Evolutionary conservation across 2,113 vertebrate species (phyloP), one percentile per base, ranked within the genome.

Genomic region (Spizaetus ornatus): DNA sequence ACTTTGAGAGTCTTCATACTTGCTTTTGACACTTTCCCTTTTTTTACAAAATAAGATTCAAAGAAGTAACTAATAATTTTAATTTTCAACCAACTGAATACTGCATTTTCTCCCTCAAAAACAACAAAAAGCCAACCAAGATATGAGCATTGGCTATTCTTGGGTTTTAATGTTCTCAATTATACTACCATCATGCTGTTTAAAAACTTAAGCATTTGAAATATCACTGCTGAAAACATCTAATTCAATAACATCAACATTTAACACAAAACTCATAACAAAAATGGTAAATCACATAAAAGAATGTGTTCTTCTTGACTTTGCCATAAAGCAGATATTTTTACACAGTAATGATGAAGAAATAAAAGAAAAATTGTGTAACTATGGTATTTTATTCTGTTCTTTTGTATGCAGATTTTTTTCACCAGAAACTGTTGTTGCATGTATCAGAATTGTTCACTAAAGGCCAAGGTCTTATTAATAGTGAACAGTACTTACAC

Each of bases 61-160:
- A 84, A 78, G 26, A 34, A 36, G 0, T 67, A 74, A 47, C 3
- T 20, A 48, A n/a, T n/a, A 63, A 56, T 42, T 63, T 72, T 55
- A 18, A 27, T 61, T 63, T 69, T 61, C 20, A 47, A 42, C 13
- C 16, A 42, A 36, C 0, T 3, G 9, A 87, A 82, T 59, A 25
- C 11, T 52, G 2, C 8, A 23, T 82, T 79, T 86, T 70, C 16
- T 82, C 5, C 14, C 18, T 52, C 38, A 50, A 77, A 67, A 78
- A 15, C 36, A 70, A 13, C 3, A 59, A 40, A 58, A 72, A 4
- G 11, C 0, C 10, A 73, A 72, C 0, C 4, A 65, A 56, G 10
- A n/a, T 20, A 42, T 3, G 3, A 82, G 3, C 3, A 87, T 82
- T 56, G 18, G 3, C 2, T 82, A 45, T 52, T 77, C 8, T 26